Percentiles rank a stretch among this genome's conserved stretches.
Evolutionary conservation across 2,113 vertebrate species (phyloP).

Genomic region (Psophia crepitans): DNA sequence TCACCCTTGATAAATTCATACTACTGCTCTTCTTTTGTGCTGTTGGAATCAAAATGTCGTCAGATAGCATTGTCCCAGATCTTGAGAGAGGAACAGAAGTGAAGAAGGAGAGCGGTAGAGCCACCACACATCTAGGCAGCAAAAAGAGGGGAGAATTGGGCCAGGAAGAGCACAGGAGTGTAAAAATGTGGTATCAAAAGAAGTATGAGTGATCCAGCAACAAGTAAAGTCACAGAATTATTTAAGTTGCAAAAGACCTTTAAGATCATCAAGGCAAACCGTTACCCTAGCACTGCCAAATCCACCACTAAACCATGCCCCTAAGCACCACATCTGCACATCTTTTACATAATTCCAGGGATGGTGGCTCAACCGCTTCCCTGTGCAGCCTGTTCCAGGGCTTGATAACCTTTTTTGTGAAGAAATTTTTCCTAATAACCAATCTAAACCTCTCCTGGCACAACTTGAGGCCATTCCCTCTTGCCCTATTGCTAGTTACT

Average conservation of each 20-base stretch:
- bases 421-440: neutral
- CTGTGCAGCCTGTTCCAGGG: neutral
- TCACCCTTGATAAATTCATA: neutral
- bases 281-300: neutral
- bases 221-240: neutral
- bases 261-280: rapidly evolving
- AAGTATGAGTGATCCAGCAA: neutral
- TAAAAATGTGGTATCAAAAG: neutral
- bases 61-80: neutral
- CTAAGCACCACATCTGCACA: neutral
- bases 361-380: neutral
- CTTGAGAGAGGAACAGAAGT: neutral
- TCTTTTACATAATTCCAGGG: neutral
- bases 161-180: neutral
- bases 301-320: neutral
- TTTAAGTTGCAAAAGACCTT: neutral
- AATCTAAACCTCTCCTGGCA: neutral
- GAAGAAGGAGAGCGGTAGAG: neutral
- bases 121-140: neutral
- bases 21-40: neutral
- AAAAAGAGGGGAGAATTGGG: neutral
- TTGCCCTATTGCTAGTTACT: neutral
- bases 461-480: neutral
- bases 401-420: neutral
- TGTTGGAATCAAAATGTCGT: neutral